Conservation (phyloP, 2,888 invertebrate species). For the Digitonthophagus gazella region DNA sequence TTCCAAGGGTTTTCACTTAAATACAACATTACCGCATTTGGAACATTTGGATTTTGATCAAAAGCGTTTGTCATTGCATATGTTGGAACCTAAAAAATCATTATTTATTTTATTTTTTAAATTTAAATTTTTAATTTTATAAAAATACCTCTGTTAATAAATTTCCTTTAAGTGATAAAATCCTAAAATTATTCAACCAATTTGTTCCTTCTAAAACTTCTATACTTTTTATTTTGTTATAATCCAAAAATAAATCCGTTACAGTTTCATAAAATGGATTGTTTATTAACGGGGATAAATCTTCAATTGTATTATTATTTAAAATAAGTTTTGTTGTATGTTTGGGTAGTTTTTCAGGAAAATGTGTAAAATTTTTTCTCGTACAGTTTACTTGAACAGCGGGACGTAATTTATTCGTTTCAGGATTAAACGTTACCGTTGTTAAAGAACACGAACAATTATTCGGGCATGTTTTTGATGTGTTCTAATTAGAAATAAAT, state of each 20-base stretch:
- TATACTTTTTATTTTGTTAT: conserved; percentile 68
- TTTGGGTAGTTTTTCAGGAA: conserved; percentile 63
- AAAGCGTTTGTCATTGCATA: conserved; percentile 79
- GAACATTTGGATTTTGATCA: conserved; percentile 70
- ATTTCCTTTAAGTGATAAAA: conserved; percentile 75
- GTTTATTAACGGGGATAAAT: conserved; percentile 61
- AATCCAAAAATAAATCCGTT: conserved; percentile 72
- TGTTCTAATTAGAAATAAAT: conserved; percentile 4
- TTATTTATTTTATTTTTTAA: conserved; percentile 12
- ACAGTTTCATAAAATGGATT: conserved; percentile 68
- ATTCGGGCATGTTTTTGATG: conserved; percentile 9
- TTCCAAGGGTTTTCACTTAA: conserved; percentile 79
- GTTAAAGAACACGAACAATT: conserved; percentile 2
- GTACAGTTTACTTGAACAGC: conserved; percentile 71
- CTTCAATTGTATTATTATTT: conserved; percentile 63
- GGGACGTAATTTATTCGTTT: conserved; percentile 47
- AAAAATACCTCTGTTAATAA: conserved; percentile 64
- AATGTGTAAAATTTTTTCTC: conserved; percentile 54
- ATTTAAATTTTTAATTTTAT: neutral
- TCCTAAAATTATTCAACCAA: conserved; percentile 75
- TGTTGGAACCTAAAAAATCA: conserved; percentile 63
- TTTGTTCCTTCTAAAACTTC: conserved; percentile 72
- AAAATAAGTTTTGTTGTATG: conserved; percentile 66
- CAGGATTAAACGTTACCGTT: conserved; percentile 36
- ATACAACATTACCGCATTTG: conserved; percentile 66